Evolutionary conservation across 2,113 vertebrate genomes (phyloP), one percentile per base, ranked within the genome.

Genomic region (Gasterosteus aculeatus): DNA sequence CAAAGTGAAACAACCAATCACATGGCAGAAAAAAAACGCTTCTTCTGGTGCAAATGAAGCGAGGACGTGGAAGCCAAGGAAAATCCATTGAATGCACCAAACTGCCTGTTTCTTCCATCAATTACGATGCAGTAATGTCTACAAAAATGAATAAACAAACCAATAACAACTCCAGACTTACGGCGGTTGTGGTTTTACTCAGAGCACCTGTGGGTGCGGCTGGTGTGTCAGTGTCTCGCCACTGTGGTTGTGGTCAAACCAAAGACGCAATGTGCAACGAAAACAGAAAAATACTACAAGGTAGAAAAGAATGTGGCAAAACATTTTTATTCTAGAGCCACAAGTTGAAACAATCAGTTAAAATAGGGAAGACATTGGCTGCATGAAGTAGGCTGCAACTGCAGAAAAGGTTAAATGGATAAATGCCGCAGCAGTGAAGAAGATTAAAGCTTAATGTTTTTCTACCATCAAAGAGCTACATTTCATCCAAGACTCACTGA

Each of bases 91-190:
- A 84, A 75, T 77, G 12, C 7, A 62, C 16, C 29, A 57, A 90
- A 87, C 56, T 42, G 70, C 75, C 64, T 71, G 75, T 85, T 89
- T 38, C 35, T 80, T 75, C 41, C 64, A 53, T 53, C 58, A 64
- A 56, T 84, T 78, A 74, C 7, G 35, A 82, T 91, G 88, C 72
- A 77, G 89, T 89, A 78, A 92, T 74, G 89, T 92, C 91, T 90
- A 56, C 63, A 80, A 80, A 80, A 73, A 49, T 47, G 59, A 72
- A 69, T 64, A 59, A 83, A 83, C 75, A 85, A 46, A 71, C 39
- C 38, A 72, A 38, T 14, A 47, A 16, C 44, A 41, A 65, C 16
- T 33, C 53, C 15, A 44, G 68, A 51, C 15, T 62, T 26, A 26
- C 1, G 22, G 22, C 22, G 22, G 22, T 26, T 31, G 64, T 14